Percentiles rank a stretch among this genome's conserved stretches.
phyloP scores from a whole-genome alignment of 2,797 vertebrate genomes.

The Lophius americanus region DNA sequence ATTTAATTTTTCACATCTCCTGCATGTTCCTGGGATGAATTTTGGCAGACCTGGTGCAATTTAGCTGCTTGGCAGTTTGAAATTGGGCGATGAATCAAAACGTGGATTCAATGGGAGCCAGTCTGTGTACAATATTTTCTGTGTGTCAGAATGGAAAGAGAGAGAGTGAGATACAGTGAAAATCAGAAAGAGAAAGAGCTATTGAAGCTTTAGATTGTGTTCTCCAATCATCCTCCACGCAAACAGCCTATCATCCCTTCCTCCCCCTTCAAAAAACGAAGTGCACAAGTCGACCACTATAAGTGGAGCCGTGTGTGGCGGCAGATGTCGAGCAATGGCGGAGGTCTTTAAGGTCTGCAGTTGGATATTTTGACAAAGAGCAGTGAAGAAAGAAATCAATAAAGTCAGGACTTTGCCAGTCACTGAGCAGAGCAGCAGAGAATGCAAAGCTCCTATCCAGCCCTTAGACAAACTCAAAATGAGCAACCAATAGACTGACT shows the following conservation, averaged over 20 bases:
- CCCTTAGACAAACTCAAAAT: constrained; percentile 90
- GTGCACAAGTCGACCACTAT: constrained; percentile 58
- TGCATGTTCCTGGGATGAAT: constrained; percentile 98
- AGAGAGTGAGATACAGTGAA: constrained; percentile 82
- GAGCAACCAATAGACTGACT: constrained; percentile 93
- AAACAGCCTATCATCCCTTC: constrained; percentile 66
- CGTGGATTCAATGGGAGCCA: constrained; percentile 97
- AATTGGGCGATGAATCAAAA: constrained; percentile 99
- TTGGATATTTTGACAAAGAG: constrained; percentile 98
- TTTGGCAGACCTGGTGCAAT: constrained; percentile 99
- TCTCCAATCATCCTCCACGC: constrained; percentile 82
- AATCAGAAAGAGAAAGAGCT: constrained; percentile 83
- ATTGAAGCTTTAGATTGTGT: constrained; percentile 89
- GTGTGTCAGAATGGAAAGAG: constrained; percentile 94
- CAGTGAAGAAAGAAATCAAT: constrained; percentile 96
- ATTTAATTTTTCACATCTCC: constrained; percentile 99
- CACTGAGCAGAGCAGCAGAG: constrained; percentile 79
- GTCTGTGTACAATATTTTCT: constrained; percentile 99
- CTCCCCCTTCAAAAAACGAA: constrained; percentile 68
- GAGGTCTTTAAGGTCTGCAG: constrained; percentile 92
- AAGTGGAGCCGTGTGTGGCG: constrained; percentile 68
- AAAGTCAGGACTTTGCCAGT: constrained; percentile 91
- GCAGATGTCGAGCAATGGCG: constrained; percentile 84
- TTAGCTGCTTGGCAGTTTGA: constrained; percentile 99
- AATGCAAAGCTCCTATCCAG: constrained; percentile 83